These are phyloP conservation scores for Reticulitermes speratus DNA, from an alignment of 1,140 invertebrate species.

Conservation along the genomic window DNA sequence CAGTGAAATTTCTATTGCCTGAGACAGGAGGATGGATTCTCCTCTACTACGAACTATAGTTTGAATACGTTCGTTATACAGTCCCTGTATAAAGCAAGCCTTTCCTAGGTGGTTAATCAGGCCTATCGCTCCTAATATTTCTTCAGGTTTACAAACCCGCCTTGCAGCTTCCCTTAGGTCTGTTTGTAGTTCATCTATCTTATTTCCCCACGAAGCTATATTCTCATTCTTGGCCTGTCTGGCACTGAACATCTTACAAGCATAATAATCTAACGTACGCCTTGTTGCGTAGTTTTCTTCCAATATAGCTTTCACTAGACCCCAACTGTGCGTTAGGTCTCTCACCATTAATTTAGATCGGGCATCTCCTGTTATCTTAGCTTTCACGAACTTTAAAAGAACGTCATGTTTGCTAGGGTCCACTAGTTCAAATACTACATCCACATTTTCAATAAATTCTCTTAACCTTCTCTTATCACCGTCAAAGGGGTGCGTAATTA, in stretches of 20 bases:
- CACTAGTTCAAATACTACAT: not conserved
- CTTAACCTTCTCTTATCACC: not conserved
- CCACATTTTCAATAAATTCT: not conserved
- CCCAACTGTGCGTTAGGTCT: not conserved
- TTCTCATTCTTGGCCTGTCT: not conserved
- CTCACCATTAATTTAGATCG: not conserved
- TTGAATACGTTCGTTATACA: not conserved
- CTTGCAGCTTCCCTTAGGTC: not conserved
- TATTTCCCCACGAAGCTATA: not conserved
- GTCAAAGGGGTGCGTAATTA: not conserved
- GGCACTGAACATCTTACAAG: not conserved
- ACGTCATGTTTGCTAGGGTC: not conserved
- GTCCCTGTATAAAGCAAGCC: constrained; percentile 8
- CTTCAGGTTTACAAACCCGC: not conserved
- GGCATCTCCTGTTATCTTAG: constrained; percentile 11
- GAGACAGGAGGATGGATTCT: not conserved
- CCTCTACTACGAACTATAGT: not conserved
- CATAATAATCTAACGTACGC: not conserved
- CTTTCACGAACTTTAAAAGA: not conserved
- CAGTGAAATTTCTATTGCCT: not conserved
- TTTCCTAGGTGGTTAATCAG: not conserved
- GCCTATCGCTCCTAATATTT: not conserved
- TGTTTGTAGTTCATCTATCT: not conserved
- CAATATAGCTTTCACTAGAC: not conserved
- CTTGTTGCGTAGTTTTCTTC: not conserved